Evolutionary conservation across 35 echinoderm and acorn worm species (phyloP).

Genomic region (Ptychodera flava): DNA sequence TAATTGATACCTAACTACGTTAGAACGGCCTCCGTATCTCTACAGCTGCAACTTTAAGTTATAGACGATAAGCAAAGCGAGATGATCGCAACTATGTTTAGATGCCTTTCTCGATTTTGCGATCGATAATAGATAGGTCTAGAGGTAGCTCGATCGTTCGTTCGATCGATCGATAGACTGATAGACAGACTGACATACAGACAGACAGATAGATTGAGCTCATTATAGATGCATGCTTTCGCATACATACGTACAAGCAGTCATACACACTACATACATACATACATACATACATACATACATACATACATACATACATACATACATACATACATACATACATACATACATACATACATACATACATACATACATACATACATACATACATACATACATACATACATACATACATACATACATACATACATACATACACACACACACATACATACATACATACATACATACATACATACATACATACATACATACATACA

Average conservation of each 20-base stretch:
- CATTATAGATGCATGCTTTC: no score
- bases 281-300: conserved; percentile 37
- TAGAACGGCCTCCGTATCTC: no score
- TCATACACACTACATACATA: conserved; percentile 33
- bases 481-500: conserved; percentile 4
- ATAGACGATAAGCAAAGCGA: no score
- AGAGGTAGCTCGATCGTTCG: no score
- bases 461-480: not conserved
- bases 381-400: conserved; percentile 2
- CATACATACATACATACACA: not conserved
- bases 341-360: not conserved
- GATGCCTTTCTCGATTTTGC: no score
- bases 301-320: conserved; percentile 37
- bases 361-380: conserved; percentile 2
- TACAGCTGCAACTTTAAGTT: no score
- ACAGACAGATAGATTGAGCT: no score
- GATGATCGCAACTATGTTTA: no score
- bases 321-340: conserved; percentile 32
- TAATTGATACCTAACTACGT: no score
- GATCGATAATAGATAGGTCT: no score
- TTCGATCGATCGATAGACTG: no score
- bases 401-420: not conserved
- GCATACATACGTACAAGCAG: conserved; percentile 6
- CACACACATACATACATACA: not conserved
- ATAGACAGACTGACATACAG: no score